phyloP scores from a whole-genome alignment of 2,113 vertebrate species.

The Marmota monax region DNA sequence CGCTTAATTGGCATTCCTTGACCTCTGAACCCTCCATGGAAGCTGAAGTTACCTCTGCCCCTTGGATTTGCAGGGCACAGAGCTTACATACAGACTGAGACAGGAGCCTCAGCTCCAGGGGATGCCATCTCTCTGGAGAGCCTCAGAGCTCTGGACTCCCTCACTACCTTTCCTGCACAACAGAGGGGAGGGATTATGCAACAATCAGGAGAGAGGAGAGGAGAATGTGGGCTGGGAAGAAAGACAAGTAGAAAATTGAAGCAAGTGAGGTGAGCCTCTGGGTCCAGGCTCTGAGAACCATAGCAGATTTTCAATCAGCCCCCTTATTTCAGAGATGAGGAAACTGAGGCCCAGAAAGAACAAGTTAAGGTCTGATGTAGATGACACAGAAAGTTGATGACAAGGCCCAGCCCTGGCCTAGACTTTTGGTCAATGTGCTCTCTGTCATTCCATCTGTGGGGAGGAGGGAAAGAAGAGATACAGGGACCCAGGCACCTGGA shows the following conservation, averaged over 20 bases:
- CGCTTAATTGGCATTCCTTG: background rate
- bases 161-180: background rate
- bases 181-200: background rate
- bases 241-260: background rate
- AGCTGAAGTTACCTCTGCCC: background rate
- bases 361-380: background rate
- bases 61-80: background rate
- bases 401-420: background rate
- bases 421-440: background rate
- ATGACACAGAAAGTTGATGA: background rate
- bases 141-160: background rate
- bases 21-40: background rate
- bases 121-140: background rate
- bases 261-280: background rate
- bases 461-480: background rate
- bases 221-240: background rate
- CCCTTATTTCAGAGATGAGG: background rate
- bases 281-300: background rate
- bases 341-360: background rate
- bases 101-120: fast-evolving
- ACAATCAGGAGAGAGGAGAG: background rate
- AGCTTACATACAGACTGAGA: background rate
- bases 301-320: background rate
- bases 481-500: background rate
- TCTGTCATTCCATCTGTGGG: background rate